Evolutionary conservation across 2,797 vertebrate species (phyloP).

Genomic region (Manis pentadactyla): DNA sequence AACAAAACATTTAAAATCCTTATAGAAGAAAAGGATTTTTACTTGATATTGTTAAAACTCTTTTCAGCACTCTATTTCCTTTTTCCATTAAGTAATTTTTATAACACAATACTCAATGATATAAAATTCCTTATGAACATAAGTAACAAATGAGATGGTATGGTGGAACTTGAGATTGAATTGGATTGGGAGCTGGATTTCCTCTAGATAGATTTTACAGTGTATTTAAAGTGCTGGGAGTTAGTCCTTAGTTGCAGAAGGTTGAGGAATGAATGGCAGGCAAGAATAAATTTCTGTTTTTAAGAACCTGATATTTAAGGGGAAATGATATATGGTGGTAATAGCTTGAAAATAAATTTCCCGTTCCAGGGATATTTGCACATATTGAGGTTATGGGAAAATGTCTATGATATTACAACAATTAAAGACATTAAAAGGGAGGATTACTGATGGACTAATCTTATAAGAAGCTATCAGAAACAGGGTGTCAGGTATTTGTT

Average conservation of each 20-base stretch:
- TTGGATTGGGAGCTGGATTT: neutral
- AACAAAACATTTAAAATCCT: conserved; percentile 17
- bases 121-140: conserved; percentile 5
- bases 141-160: neutral
- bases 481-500: neutral
- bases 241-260: neutral
- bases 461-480: neutral
- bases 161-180: neutral
- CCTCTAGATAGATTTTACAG: neutral
- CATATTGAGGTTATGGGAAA: neutral
- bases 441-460: neutral
- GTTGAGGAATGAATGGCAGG: neutral
- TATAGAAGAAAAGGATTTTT: conserved; percentile 2
- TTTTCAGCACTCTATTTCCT: neutral
- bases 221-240: neutral
- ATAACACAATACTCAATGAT: neutral
- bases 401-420: neutral
- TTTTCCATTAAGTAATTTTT: neutral
- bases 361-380: neutral
- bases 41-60: neutral
- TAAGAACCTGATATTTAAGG: conserved; percentile 27
- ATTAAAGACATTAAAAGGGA: neutral
- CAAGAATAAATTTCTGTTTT: neutral
- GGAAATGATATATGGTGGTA: neutral
- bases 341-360: neutral